Evolutionary conservation across 2,888 invertebrate species (phyloP), one percentile per base, ranked within the genome.

Genomic region (Diadromus collaris): DNA sequence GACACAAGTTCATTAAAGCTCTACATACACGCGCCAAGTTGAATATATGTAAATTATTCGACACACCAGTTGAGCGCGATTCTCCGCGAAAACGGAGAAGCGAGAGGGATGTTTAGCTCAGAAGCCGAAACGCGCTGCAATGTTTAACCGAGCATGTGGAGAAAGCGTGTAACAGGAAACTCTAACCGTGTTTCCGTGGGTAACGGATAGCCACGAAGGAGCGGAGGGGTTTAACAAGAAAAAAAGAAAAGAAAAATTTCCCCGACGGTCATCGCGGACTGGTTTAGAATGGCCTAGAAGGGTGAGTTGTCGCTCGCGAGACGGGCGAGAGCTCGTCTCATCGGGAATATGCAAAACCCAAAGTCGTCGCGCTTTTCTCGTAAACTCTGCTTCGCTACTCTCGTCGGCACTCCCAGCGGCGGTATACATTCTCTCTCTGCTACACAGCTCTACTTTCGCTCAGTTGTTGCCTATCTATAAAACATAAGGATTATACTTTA

Each of bases 401-500:
- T 46, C 32, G 41, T 24, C 21, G 34, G 41, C 34, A 29, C 68
- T 60, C 67, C 60, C 38, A 58, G 24, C 44, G 63, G 24, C 44
- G 56, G 38, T 41, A 67, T 71, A 44, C 60, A 38, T 70, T 38
- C 9, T 16, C 9, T 16, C 38, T 54, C 10, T 16, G 32, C 21
- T 21, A 13, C 21, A 56, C 46, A 21, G 21, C 16, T 34, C 51
- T 32, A 32, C 32, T 69, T 69, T 58, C 54, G n/a, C 71, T 61
- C 71, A 41, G 71, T 74, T 78, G 70, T 78, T 74, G 72, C 73
- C 60, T 81, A 86, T 87, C 87, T 85, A 86, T 86, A 86, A 84
- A 85, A 84, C 85, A 85, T 82, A 82, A 85, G 84, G 85, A 87
- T 87, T 87, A 88, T 85, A 87, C 87, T 88, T 88, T 87, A 83